These are phyloP conservation scores for Arctocebus calabarensis DNA, from an alignment of 2,797 vertebrate genomes.

Conservation along the genomic window DNA sequence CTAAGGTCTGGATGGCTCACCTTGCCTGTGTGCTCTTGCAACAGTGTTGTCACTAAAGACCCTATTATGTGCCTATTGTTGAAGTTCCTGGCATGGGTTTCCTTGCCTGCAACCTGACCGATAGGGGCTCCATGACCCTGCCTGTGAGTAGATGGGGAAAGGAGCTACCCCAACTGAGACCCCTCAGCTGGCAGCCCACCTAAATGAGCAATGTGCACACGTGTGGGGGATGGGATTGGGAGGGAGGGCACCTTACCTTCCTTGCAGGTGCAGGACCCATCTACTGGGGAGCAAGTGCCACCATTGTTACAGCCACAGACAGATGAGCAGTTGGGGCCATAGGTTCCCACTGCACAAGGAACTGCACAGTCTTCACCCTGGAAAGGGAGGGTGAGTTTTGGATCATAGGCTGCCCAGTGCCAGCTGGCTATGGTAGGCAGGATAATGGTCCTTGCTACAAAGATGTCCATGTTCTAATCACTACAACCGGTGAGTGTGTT, in stretches of 20 bases:
- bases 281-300: constrained; percentile 92
- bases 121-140: background rate
- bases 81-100: background rate
- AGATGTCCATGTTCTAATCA: background rate
- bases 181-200: background rate
- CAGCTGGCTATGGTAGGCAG: background rate
- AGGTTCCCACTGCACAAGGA: constrained; percentile 92
- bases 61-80: background rate
- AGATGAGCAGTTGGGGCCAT: constrained; percentile 94
- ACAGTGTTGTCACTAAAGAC: background rate
- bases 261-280: constrained; percentile 96
- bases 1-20: background rate
- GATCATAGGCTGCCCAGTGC: background rate
- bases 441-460: background rate
- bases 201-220: too few relatives aligned
- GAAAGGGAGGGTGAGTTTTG: background rate
- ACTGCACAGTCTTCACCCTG: constrained; percentile 95
- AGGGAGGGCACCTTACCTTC: constrained; percentile 90
- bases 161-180: background rate
- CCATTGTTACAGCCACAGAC: constrained; percentile 94
- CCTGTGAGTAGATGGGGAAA: background rate
- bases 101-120: background rate
- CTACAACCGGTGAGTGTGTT: background rate
- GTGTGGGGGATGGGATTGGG: background rate
- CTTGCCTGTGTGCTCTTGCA: background rate